Base-by-base conservation (phyloP, 53 echinoderm and acorn worm genomes). In the Actinopyga echinites region DNA sequence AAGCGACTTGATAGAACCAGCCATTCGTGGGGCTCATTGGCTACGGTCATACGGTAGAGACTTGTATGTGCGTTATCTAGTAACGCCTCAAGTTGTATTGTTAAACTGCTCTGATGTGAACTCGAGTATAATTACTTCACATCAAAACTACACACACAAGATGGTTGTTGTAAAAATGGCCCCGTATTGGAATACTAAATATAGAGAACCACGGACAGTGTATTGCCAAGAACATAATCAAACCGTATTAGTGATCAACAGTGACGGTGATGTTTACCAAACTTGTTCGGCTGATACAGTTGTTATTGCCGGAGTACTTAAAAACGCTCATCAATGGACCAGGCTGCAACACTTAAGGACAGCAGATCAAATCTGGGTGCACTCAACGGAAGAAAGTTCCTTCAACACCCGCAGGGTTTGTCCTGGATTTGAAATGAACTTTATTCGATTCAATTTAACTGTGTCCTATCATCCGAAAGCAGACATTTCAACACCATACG, bases 371-470 rank as follows among this genome's bases (percentile, higher is more conserved):
- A 25, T 62, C 2, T 80, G 81, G 81, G 63, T 80, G 8, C 44
- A 62, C n/a, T 60, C 81, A 17, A 80, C 81, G 3, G 60, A 80
- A 80, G 81, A 80, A 30, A 80, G 81, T 62, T 37, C 81, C 20
- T 37, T 60, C 42, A 80, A 59, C 58, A 35, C 81, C 4, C 35
- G 62, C 12, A n/a, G 35, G 13, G 29, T 21, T 23, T 28, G 36
- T 13, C 81, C 63, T 34, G 60, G 29, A 8, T 31, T 22, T 23
- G 45, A 22, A 62, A 22, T 80, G 31, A 45, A 80, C 24, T 15
- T 22, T 40, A 62, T 77, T 6, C 15, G 9, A 2, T 23, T 80
- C 1, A 59, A 80, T 61, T 32, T 80, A 22, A 80, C 81, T 19
- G 38, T 35, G 44, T 57, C 81, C 3, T 80, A 57, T n/a, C 81